Conservation (phyloP, 2,113 vertebrate genomes). For the Climacteris rufus region DNA sequence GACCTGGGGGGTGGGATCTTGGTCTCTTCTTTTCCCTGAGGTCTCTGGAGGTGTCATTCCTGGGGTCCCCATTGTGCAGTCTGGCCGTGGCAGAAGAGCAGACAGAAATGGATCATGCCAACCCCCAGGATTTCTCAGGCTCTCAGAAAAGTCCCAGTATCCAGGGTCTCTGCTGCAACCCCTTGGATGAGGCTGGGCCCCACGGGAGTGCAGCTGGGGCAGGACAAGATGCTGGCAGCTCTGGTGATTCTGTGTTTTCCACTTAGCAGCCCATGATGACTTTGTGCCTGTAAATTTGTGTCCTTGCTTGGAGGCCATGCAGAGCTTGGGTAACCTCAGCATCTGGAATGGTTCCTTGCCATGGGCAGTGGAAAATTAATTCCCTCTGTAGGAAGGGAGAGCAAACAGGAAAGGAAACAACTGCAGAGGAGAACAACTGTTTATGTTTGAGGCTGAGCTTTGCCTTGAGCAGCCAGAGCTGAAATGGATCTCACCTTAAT, state of each 20-base stretch:
- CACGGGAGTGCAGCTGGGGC: neutral
- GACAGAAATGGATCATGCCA: neutral
- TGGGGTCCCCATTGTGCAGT: neutral
- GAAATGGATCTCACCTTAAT: rapidly evolving
- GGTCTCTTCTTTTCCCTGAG: neutral
- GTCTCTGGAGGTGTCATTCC: neutral
- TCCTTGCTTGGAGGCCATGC: neutral
- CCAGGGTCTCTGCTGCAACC: neutral
- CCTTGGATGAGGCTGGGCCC: neutral
- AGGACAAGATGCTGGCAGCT: neutral
- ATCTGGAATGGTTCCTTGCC: neutral
- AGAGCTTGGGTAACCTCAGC: neutral
- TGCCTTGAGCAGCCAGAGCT: neutral
- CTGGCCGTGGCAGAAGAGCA: neutral
- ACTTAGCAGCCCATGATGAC: neutral
- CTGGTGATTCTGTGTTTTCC: neutral
- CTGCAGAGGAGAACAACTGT: neutral
- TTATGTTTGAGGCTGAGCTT: neutral
- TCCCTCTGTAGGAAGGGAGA: neutral
- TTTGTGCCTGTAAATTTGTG: neutral
- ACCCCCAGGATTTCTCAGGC: neutral
- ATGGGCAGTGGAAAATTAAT: neutral
- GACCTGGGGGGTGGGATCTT: neutral
- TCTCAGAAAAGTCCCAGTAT: neutral
- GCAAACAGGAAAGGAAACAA: neutral